Percentiles rank a stretch among this genome's conserved stretches.
Conservation (phyloP, 2,113 vertebrate genomes). For the Neofelis nebulosa region DNA sequence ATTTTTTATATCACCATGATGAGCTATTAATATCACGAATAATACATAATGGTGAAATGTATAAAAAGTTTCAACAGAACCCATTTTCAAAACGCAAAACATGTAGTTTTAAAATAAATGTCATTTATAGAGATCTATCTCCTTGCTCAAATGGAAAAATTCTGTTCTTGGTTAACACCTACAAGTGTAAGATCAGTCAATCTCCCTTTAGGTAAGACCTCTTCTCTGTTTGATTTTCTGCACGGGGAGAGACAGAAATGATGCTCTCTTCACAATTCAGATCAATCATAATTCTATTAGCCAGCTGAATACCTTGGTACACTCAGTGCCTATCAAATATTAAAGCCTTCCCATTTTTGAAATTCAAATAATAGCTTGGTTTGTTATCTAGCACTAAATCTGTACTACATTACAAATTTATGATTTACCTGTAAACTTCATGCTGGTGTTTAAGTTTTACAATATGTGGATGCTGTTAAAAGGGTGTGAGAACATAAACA, state of each 20-base stretch:
- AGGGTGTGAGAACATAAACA: background rate
- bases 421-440: constrained; percentile 51
- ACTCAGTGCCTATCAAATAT: background rate
- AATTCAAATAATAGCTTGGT: constrained; percentile 31
- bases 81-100: background rate
- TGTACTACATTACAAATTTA: constrained; percentile 46
- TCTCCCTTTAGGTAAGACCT: background rate
- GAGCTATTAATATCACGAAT: background rate
- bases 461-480: constrained; percentile 3
- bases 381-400: constrained; percentile 46
- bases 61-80: background rate
- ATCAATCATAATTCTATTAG: background rate
- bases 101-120: background rate
- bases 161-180: background rate
- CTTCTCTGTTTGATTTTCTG: no score
- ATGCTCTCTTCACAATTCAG: background rate
- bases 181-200: background rate
- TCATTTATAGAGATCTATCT: background rate
- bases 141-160: background rate
- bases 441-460: constrained; percentile 50
- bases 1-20: background rate
- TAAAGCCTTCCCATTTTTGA: constrained; percentile 22
- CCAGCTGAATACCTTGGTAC: background rate
- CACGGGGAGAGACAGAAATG: background rate
- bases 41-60: background rate